These are phyloP conservation scores for Lysandra coridon DNA, from an alignment of 2,888 invertebrate species.

Conservation along the genomic window DNA sequence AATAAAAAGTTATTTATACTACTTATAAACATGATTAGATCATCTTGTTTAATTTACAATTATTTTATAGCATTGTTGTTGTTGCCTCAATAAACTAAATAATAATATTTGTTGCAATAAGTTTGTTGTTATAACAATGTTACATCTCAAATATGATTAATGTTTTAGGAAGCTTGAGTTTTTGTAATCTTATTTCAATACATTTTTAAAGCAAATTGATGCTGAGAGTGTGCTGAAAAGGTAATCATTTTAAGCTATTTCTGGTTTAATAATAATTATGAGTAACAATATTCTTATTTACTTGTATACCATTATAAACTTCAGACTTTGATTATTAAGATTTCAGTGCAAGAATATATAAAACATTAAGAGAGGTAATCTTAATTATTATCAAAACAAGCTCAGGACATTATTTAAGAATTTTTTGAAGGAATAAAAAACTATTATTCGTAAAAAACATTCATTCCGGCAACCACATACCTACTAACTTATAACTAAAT, in stretches of 20 bases:
- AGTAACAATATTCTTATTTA: too few relatives aligned
- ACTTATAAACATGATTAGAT: slow-evolving; percentile 6
- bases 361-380: not conserved
- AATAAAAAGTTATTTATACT: not conserved
- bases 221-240: too few relatives aligned
- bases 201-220: not conserved
- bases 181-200: not conserved
- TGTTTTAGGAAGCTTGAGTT: not conserved
- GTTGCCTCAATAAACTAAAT: not conserved
- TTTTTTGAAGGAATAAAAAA: not conserved
- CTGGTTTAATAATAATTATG: too few relatives aligned
- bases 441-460: not conserved
- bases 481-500: slow-evolving; percentile 26
- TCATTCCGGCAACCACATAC: not conserved
- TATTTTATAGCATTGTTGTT: not conserved
- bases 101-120: not conserved
- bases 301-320: too few relatives aligned
- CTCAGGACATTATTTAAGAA: not conserved
- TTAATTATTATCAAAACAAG: not conserved
- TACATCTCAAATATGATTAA: not conserved
- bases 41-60: not conserved
- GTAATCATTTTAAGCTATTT: too few relatives aligned
- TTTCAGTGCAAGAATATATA: too few relatives aligned
- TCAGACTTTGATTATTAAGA: too few relatives aligned
- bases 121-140: not conserved